These are phyloP conservation scores for Drosophila antonietae DNA, from an alignment of 2,888 invertebrate species.

Conservation along the genomic window DNA sequence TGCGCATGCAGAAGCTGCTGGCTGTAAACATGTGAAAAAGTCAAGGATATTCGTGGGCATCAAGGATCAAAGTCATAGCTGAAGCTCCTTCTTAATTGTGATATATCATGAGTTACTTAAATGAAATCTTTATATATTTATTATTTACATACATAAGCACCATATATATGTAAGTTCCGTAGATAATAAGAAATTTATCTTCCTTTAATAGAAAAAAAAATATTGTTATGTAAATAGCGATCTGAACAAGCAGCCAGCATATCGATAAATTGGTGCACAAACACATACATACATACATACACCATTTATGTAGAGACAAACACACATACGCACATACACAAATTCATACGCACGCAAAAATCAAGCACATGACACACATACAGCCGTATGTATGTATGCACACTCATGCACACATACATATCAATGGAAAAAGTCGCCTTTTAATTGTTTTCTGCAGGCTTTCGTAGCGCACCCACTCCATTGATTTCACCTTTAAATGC, in stretches of 20 bases:
- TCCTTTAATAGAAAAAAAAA: neutral
- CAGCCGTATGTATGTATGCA: neutral
- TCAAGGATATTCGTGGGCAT: constrained; percentile 7
- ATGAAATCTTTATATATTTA: neutral
- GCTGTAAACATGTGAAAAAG: neutral
- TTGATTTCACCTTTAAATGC: constrained; percentile 47
- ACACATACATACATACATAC: neutral
- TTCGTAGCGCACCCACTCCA: constrained; percentile 47
- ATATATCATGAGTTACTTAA: neutral
- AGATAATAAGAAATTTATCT: too few relatives aligned
- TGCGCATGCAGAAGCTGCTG: constrained; percentile 5
- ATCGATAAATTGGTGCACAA: constrained; percentile 20
- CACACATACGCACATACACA: neutral
- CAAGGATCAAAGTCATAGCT: neutral
- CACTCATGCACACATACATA: neutral
- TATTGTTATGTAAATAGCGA: constrained; percentile 8
- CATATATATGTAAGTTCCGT: too few relatives aligned
- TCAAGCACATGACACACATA: constrained; percentile 16
- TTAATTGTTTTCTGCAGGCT: constrained; percentile 44
- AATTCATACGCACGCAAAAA: constrained; percentile 2
- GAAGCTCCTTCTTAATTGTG: neutral
- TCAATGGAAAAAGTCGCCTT: constrained; percentile 26
- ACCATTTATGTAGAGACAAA: neutral
- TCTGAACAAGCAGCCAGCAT: constrained; percentile 4
- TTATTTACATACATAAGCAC: too few relatives aligned